Conservation (phyloP, 2,888 invertebrate species). For the Alcis repandata region DNA sequence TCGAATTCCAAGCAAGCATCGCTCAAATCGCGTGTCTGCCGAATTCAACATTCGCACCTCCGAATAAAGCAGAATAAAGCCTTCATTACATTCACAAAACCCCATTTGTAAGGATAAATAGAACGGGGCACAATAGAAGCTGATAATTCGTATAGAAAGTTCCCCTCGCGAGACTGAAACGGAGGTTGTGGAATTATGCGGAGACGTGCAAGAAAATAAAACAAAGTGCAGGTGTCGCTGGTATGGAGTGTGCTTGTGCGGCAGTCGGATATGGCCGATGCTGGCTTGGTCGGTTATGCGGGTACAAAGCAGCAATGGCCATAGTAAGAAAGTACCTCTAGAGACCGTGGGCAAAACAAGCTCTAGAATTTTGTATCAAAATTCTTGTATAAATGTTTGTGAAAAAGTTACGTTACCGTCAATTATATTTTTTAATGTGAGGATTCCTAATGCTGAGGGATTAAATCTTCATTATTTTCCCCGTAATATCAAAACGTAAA, state of each 20-base stretch:
- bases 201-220: constrained; percentile 80
- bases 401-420: no score
- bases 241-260: constrained; percentile 56
- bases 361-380: no score
- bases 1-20: constrained; percentile 57
- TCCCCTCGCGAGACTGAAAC: constrained; percentile 74
- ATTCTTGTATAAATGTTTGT: no score
- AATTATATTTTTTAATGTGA: no score
- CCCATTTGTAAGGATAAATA: constrained; percentile 80
- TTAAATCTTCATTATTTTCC: constrained; percentile 3
- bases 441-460: neutral
- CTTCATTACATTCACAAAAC: constrained; percentile 82
- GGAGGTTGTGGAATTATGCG: constrained; percentile 80
- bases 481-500: constrained; percentile 7
- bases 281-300: neutral
- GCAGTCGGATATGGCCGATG: constrained; percentile 14
- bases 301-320: neutral
- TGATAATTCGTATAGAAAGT: constrained; percentile 82
- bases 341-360: neutral
- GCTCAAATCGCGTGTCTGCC: constrained; percentile 63
- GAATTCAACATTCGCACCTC: constrained; percentile 79
- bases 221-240: constrained; percentile 78
- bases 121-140: constrained; percentile 75
- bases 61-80: constrained; percentile 81
- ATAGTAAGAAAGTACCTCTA: neutral